These are phyloP conservation scores for Forbesichthys agassizii DNA, from an alignment of 2,113 vertebrate species.

Conservation along the genomic window DNA sequence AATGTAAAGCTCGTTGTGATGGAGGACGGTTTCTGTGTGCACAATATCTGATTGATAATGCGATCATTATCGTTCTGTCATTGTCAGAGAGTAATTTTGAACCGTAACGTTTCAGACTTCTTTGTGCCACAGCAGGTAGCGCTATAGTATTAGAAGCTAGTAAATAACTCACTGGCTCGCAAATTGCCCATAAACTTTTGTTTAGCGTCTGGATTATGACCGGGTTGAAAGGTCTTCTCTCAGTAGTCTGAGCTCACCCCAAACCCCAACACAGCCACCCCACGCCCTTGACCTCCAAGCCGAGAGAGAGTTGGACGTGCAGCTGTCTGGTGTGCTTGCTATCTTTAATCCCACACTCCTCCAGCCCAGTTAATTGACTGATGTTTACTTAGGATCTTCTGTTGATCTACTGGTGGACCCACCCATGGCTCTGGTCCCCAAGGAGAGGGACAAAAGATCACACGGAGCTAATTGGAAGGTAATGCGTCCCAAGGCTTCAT, in stretches of 20 bases:
- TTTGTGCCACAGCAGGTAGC: too few relatives aligned
- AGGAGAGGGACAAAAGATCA: constrained; percentile 33
- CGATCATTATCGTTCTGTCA: background rate
- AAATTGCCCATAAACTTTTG: constrained; percentile 13
- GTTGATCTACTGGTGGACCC: constrained; percentile 53
- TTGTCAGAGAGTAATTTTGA: too few relatives aligned
- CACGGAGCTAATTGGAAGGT: constrained; percentile 36
- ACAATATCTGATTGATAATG: background rate
- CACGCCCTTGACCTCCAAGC: constrained; percentile 40
- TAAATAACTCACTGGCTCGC: constrained; percentile 10
- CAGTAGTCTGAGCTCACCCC: constrained; percentile 27
- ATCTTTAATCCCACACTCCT: constrained; percentile 54
- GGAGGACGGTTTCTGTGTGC: too few relatives aligned
- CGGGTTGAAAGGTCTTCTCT: constrained; percentile 9
- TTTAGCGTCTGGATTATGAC: constrained; percentile 9
- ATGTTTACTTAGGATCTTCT: constrained; percentile 52
- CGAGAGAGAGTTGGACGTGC: background rate
- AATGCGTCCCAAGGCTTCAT: constrained; percentile 17
- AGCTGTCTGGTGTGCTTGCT: constrained; percentile 23
- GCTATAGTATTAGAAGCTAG: too few relatives aligned
- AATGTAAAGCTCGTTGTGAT: too few relatives aligned
- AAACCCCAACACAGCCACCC: constrained; percentile 9
- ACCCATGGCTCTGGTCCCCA: constrained; percentile 27
- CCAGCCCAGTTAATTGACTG: constrained; percentile 60
- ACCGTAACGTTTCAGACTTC: too few relatives aligned